Evolutionary conservation across 2,113 vertebrate species (phyloP), one percentile per base, ranked within the genome.

Genomic region (Xiphophorus couchianus): DNA sequence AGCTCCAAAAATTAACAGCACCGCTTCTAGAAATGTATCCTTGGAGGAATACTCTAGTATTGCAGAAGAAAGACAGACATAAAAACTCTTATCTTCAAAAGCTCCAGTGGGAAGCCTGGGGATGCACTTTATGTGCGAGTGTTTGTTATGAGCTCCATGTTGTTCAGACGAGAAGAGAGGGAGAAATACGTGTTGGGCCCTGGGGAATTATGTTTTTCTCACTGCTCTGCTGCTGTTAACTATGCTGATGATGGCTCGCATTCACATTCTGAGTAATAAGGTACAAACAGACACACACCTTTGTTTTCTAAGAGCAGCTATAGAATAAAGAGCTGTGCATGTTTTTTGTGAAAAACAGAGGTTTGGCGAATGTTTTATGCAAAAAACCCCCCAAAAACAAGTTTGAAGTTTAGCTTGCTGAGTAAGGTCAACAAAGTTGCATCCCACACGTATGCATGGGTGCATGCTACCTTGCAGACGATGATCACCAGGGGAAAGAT

Each of bases 161-260:
- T 93, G 87, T 90, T 89, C 82, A 88, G 80, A 81, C 30, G 4
- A 62, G 42, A 86, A 73, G 61, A 77, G 81, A 87, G 83, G 71
- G 81, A 64, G 81, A 66, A 89, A 76, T 83, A 84, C 69, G 74
- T 78, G 72, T 63, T 51, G 13, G 66, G 71, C 86, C 83, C 77
- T 15, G 12, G 89, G 89, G 90, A 90, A 69, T 86, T 31, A 2
- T 92, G 90, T 90, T 92, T 90, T 89, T 90, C 89, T 91, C 88
- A 71, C 77, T 65, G 69, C 74, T 81, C 51, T 74, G 44, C 62
- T 78, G 77, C 74, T 76, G 77, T 69, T 66, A 77, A 81, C 78
- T 76, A 68, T 65, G 48, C 51, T 30, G 74, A 71, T 71, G 74
- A 84, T 69, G 68, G 76, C 66, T 75, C 71, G 51, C 65, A 71